Evolutionary conservation across 2,888 invertebrate genomes (phyloP), one percentile per base, ranked within the genome.

Genomic region (Dynastes hyllus): DNA sequence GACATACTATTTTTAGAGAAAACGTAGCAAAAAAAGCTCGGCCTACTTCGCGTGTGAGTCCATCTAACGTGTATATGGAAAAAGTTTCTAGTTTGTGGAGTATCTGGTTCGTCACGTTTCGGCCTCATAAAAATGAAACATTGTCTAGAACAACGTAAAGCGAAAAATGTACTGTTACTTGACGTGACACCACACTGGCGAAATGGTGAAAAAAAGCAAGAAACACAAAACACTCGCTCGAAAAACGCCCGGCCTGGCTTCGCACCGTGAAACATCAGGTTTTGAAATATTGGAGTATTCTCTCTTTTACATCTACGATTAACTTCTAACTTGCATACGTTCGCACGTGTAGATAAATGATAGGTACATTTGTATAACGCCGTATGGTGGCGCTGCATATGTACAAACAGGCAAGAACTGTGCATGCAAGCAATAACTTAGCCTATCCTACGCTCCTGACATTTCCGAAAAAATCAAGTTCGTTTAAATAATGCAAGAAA

Each of bases 61-160:
- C 61, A 22, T 22, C 61, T 5, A 13, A 22, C 8, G 50, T 37
- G 69, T 11, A 4, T 51, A 11, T 16, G 58, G 73, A 58, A 73
- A 55, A 58, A 73, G 73, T 73, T 73, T 73, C 32, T 13, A 71
- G 71, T 55, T 71, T 71, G 40, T 13, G 11, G 50, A 61, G 40
- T 53, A n/a, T 51, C 29, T 29, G 27, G 53, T 70, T 70, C 70
- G 70, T 73, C 73, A 73, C 73, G 73, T 73, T 29, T 32, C 45
- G 29, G 22, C 16, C 58, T 37, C 58, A 73, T 73, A 73, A 73
- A 73, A 73, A 73, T 73, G 73, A 73, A 73, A 73, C 61, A 73
- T 73, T 73, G 58, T 61, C 73, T 73, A 22, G 22, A 32, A 9
- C 58, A 73, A 58, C 58, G 53, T 58, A 58, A 69, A 69, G 50